Percentiles rank a stretch among this genome's conserved stretches.
These are phyloP conservation scores for Nycticorax nycticorax DNA, from an alignment of 2,113 vertebrate genomes.

Conservation along the genomic window DNA sequence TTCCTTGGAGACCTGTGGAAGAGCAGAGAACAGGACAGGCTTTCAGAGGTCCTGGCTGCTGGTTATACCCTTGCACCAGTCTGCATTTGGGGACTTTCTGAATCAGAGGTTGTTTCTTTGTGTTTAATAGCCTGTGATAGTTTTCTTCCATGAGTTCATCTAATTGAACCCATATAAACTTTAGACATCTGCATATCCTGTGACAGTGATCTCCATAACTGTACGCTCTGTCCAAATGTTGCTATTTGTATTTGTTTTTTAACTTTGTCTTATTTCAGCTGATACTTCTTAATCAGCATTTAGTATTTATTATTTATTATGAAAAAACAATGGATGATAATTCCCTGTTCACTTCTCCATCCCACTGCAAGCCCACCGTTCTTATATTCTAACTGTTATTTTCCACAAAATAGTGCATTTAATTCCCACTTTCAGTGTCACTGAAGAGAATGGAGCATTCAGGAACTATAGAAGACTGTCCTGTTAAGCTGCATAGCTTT, in stretches of 20 bases:
- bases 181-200: background rate
- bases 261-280: background rate
- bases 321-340: background rate
- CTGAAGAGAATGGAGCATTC: background rate
- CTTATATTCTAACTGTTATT: background rate
- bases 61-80: background rate
- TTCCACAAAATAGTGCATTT: background rate
- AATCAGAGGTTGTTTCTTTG: background rate
- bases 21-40: background rate
- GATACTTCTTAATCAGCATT: background rate
- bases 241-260: background rate
- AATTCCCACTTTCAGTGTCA: background rate
- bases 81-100: background rate
- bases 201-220: background rate
- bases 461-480: background rate
- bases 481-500: background rate
- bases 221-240: background rate
- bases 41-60: background rate
- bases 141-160: background rate
- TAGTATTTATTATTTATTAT: background rate
- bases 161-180: background rate
- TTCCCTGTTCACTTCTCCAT: background rate
- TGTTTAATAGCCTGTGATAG: background rate
- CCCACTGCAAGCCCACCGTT: background rate
- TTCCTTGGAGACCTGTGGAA: background rate